A percentile compares a stretch with the other conserved stretches of the same genome.
Conservation (phyloP, 2,113 vertebrate species). For the Notarius lentiginosus region DNA sequence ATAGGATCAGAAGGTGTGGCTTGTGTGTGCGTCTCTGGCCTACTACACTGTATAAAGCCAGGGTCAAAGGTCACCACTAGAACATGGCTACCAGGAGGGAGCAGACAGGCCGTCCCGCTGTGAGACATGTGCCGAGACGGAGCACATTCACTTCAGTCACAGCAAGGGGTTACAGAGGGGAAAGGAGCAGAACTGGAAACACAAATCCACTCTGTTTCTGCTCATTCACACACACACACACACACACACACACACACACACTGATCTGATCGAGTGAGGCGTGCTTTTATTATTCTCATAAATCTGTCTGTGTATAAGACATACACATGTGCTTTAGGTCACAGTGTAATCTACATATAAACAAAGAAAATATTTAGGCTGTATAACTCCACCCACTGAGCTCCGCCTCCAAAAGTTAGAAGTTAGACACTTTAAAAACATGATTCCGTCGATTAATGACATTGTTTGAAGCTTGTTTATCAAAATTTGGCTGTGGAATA, state of each 20-base stretch:
- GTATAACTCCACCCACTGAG: not conserved
- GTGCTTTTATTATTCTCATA: not conserved
- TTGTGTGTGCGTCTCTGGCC: not conserved
- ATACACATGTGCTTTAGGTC: not conserved
- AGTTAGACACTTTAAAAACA: not conserved
- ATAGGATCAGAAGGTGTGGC: slow-evolving; percentile 31
- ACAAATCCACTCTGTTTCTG: slow-evolving; percentile 29
- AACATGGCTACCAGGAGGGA: slow-evolving; percentile 40
- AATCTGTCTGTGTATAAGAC: not conserved
- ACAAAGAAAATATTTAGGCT: not conserved
- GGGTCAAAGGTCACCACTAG: slow-evolving; percentile 61
- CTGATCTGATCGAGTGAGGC: not conserved
- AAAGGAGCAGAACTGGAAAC: slow-evolving; percentile 46
- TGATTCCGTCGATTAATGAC: not conserved
- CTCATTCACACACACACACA: slow-evolving; percentile 44
- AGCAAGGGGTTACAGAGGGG: slow-evolving; percentile 33
- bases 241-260: not conserved
- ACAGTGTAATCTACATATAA: not conserved
- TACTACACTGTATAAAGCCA: slow-evolving; percentile 3
- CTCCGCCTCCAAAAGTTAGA: not conserved
- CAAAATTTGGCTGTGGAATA: not conserved
- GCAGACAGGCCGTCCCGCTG: slow-evolving; percentile 60
- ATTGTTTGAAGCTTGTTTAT: not conserved
- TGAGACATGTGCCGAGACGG: slow-evolving; percentile 56
- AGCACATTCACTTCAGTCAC: slow-evolving; percentile 39